A percentile compares a stretch with the other conserved stretches of the same genome.
Evolutionary conservation across 1,140 invertebrate genomes (phyloP).

Genomic region (Rhysida immarginata): DNA sequence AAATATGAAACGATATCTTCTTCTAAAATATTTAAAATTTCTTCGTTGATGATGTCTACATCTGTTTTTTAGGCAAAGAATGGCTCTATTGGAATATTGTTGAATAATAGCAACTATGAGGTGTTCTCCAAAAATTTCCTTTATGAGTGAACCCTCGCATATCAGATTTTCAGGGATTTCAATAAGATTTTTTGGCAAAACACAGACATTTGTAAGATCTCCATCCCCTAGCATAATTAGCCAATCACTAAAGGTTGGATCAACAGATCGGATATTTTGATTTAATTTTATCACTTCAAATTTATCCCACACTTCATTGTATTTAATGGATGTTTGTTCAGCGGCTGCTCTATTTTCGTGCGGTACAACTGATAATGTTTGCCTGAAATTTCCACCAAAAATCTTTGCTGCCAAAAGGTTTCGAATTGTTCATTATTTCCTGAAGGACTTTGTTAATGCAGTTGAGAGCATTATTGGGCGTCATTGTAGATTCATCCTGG

Average conservation of each 20-base stretch:
- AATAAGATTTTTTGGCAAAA: constrained; percentile 11
- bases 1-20: not conserved
- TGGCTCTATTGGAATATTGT: constrained; percentile 10
- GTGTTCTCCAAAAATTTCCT: constrained; percentile 10
- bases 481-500: constrained; percentile 22
- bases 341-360: constrained; percentile 14
- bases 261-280: not conserved
- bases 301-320: constrained; percentile 16
- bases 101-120: constrained; percentile 6
- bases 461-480: constrained; percentile 13
- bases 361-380: too few relatives aligned
- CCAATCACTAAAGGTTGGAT: constrained; percentile 15
- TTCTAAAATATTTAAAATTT: not conserved
- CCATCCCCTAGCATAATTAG: constrained; percentile 18
- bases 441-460: too few relatives aligned
- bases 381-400: constrained; percentile 22
- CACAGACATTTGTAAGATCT: constrained; percentile 4
- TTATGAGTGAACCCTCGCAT: constrained; percentile 1
- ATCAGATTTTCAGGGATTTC: constrained; percentile 11
- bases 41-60: not conserved
- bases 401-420: constrained; percentile 22
- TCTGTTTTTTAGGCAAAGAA: constrained; percentile 15
- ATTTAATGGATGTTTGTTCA: constrained; percentile 19
- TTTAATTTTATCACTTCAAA: too few relatives aligned
- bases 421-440: constrained; percentile 14